Conservation (phyloP, 2,797 vertebrate genomes). For the Lacerta bilineata region DNA sequence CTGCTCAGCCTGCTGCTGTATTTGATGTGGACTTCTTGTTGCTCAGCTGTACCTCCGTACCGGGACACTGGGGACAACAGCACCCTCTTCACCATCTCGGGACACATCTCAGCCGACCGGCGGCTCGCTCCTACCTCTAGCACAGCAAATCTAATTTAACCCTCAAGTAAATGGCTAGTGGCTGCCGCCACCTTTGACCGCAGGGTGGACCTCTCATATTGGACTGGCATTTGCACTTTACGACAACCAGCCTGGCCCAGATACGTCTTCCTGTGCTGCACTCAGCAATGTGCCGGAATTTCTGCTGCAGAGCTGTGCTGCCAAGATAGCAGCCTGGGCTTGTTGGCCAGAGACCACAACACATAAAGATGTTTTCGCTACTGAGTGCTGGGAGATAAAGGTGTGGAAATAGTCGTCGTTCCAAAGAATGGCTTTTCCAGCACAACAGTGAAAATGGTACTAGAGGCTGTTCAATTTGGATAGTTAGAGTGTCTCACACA, state of each 20-base stretch:
- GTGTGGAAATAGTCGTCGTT: not conserved
- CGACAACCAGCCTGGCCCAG: not conserved
- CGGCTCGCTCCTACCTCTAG: conserved; percentile 92
- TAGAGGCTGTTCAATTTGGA: not conserved
- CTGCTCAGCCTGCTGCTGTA: conserved; percentile 83
- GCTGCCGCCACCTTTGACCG: not conserved
- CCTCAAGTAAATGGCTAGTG: not conserved
- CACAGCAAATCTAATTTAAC: conserved; percentile 93
- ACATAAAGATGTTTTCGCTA: not conserved
- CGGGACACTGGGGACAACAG: conserved; percentile 79
- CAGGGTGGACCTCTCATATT: not conserved
- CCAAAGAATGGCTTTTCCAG: not conserved
- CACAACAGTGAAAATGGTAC: not conserved
- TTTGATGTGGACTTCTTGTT: conserved; percentile 73
- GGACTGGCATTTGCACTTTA: conserved; percentile 44
- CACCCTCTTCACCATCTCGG: conserved; percentile 91
- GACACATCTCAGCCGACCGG: conserved; percentile 82
- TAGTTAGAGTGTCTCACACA: not conserved
- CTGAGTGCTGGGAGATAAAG: not conserved
- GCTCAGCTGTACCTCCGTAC: conserved; percentile 52
- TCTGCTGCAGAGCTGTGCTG: not conserved
- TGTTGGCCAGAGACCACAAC: not conserved
- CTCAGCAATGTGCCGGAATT: not conserved
- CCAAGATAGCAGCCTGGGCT: not conserved
- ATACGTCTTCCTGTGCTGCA: not conserved